Conservation (phyloP, 2,888 invertebrate genomes). For the Torymus auratus region DNA sequence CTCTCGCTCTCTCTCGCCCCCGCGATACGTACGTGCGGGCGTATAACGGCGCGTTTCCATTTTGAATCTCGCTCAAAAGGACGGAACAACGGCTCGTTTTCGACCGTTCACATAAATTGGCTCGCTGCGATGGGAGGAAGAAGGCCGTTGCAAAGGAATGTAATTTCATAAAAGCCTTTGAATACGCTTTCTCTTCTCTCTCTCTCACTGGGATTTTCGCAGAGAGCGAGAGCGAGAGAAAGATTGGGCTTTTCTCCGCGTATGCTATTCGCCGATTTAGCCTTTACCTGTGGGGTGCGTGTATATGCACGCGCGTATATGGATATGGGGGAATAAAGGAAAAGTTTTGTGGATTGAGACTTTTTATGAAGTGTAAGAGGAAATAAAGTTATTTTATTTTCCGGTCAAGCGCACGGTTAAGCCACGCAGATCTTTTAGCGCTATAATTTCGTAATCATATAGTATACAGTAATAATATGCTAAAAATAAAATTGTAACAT, state of each 20-base stretch:
- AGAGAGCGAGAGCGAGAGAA: neutral
- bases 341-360: slow-evolving; percentile 17
- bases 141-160: slow-evolving; percentile 21
- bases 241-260: slow-evolving; percentile 9
- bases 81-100: slow-evolving; percentile 20
- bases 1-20: neutral
- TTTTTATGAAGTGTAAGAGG: neutral
- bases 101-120: slow-evolving; percentile 46
- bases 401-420: too few species aligned
- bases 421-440: too few species aligned
- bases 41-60: slow-evolving; percentile 5
- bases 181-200: slow-evolving; percentile 5
- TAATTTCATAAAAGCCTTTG: slow-evolving; percentile 53
- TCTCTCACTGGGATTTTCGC: neutral
- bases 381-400: neutral
- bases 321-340: slow-evolving; percentile 17
- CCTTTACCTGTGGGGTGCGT: neutral
- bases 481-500: too few species aligned
- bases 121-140: neutral
- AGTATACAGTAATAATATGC: too few species aligned
- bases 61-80: slow-evolving; percentile 28
- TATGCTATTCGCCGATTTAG: slow-evolving; percentile 21
- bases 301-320: neutral
- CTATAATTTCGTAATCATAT: too few species aligned
- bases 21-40: too few species aligned